Evolutionary conservation across 2,797 vertebrate genomes (phyloP).

Genomic region (Diglossa cyanea): DNA sequence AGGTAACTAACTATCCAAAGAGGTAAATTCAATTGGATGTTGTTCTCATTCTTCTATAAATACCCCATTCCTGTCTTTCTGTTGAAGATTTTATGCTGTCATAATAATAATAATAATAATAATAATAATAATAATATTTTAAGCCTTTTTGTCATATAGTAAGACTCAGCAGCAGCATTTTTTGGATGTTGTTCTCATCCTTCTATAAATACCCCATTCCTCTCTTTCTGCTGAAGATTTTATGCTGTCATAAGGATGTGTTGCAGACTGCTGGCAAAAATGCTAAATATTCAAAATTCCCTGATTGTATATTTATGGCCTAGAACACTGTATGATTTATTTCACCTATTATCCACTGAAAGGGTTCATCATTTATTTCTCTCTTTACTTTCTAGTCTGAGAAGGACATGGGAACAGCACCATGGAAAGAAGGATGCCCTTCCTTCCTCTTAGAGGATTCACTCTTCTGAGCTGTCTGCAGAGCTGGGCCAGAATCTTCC

Average conservation of each 20-base stretch:
- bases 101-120: too few relatives aligned
- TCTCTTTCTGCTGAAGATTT: neutral
- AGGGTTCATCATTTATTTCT: neutral
- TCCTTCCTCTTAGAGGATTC: neutral
- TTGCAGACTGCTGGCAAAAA: neutral
- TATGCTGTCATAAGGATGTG: neutral
- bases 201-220: neutral
- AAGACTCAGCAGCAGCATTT: too few relatives aligned
- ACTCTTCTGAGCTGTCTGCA: neutral
- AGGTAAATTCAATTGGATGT: neutral
- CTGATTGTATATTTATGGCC: neutral
- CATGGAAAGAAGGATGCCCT: neutral
- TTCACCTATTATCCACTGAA: neutral
- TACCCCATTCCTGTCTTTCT: neutral
- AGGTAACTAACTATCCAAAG: neutral
- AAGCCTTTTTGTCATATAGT: too few relatives aligned
- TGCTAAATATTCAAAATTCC: neutral
- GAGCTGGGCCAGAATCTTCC: neutral
- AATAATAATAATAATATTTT: too few relatives aligned
- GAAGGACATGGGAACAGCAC: neutral
- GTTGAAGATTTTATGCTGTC: neutral
- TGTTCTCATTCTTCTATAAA: neutral
- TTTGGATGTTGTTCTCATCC: neutral
- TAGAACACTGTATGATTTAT: slow-evolving; percentile 12
- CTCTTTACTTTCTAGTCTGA: neutral